Evolutionary conservation across 2,888 invertebrate species (phyloP), one percentile per base, ranked within the genome.

Genomic region (Melanotus villosus): DNA sequence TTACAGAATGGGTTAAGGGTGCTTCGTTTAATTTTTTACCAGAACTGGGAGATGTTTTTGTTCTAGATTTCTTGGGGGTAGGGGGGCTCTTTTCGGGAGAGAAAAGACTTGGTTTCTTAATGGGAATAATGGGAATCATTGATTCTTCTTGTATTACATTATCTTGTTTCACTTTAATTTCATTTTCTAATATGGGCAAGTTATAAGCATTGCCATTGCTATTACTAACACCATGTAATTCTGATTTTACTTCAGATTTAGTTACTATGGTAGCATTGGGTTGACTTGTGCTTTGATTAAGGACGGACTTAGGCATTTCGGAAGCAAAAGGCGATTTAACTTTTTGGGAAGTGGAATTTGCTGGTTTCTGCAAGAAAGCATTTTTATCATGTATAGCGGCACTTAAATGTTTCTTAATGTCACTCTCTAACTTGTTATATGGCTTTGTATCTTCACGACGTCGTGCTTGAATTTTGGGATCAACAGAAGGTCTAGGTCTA

Each of bases 61-160:
- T 38, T 76, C 74, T 65, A 6, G 57, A 32, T 60, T 80, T 79
- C 75, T 81, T 79, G 7, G 79, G 80, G 4, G 50, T 9, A 2
- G 84, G 82, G 3, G 89, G 88, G 0, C 88, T 86, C 69, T 89
- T 90, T 71, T 91, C 91, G 0, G 91, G 91, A 1, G 91, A 91
- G 80, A 91, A 91, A 30, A 91, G 79, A 10, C 91, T 91, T 0
- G 88, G 89, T 1, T 88, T 87, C 52, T 89, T 84, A 16, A 88
- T 87, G 36, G 76, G 23, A 30, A 23, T 21, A 32, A 58, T 32
- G 14, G 58, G 58, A 30, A 64, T 18, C 1, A 54, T 19, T 1
- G 43, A 52, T 21, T 73, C 73, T 18, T 73, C 71, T 19, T 62
- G 71, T 6, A 64, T 32, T 7, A 30, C 30, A 2, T 38, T 16